Evolutionary conservation across 2,797 vertebrate species (phyloP).

Genomic region (Crocidura indochinensis): DNA sequence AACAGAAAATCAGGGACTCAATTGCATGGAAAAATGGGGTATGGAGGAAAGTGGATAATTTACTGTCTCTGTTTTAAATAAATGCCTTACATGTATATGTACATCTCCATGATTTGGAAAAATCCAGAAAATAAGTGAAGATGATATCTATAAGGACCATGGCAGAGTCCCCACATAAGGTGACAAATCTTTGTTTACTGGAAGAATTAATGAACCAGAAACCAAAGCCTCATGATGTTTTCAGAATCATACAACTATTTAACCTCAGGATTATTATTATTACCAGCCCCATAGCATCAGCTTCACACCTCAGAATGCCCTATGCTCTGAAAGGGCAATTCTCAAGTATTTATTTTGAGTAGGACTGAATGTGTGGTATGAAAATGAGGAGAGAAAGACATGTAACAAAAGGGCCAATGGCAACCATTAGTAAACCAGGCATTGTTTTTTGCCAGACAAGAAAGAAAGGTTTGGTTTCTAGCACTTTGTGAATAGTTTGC

Average conservation of each 20-base stretch:
- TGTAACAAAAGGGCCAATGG: background rate
- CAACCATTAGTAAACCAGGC: background rate
- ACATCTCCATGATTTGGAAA: background rate
- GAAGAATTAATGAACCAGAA: background rate
- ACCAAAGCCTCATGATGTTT: background rate
- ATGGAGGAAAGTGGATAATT: background rate
- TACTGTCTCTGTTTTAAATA: background rate
- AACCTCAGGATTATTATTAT: background rate
- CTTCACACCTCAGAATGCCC: background rate
- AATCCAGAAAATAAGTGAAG: background rate
- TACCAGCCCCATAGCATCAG: background rate
- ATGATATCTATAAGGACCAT: background rate
- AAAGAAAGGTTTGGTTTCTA: background rate
- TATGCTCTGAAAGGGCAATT: background rate
- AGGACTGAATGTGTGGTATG: background rate
- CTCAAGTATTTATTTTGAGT: background rate
- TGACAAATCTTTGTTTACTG: background rate
- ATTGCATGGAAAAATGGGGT: background rate
- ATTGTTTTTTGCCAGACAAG: conserved; percentile 1
- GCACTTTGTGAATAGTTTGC: background rate
- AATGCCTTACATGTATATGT: background rate
- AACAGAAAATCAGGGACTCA: background rate
- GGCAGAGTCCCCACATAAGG: too few species aligned
- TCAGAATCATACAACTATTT: background rate
- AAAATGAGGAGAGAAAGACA: conserved; percentile 59